phyloP scores from a whole-genome alignment of 2,888 invertebrate genomes.

The Charanyca ferruginea region DNA sequence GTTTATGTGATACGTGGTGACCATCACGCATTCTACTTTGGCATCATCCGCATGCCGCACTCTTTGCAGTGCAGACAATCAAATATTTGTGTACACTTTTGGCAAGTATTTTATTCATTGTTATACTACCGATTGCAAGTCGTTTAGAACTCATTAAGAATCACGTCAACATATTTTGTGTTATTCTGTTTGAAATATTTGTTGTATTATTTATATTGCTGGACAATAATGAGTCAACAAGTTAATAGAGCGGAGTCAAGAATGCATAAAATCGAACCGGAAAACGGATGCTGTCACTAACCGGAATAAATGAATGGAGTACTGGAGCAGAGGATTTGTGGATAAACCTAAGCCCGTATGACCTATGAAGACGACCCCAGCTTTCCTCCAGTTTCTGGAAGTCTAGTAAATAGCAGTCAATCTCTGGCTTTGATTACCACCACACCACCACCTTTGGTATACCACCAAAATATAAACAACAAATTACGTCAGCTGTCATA shows the following conservation, averaged over 20 bases:
- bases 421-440: neutral
- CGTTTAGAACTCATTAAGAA: conserved; percentile 20
- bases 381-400: neutral
- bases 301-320: conserved; percentile 9
- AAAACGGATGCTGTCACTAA: conserved; percentile 40
- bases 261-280: conserved; percentile 38
- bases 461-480: conserved; percentile 1
- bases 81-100: conserved; percentile 61
- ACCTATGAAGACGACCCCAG: neutral
- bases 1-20: conserved; percentile 46
- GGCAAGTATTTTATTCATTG: conserved; percentile 60
- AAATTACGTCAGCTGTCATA: neutral
- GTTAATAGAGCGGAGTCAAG: neutral
- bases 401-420: neutral
- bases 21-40: conserved; percentile 53
- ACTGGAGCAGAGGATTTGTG: conserved; percentile 1
- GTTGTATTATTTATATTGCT: conserved; percentile 15
- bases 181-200: conserved; percentile 20
- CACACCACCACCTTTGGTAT: too few relatives aligned
- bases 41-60: conserved; percentile 21
- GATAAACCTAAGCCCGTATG: conserved; percentile 24
- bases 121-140: conserved; percentile 42
- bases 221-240: conserved; percentile 31
- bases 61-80: conserved; percentile 54
- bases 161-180: conserved; percentile 38